Conservation (phyloP, 2,888 invertebrate genomes). For the Unio delphinus region DNA sequence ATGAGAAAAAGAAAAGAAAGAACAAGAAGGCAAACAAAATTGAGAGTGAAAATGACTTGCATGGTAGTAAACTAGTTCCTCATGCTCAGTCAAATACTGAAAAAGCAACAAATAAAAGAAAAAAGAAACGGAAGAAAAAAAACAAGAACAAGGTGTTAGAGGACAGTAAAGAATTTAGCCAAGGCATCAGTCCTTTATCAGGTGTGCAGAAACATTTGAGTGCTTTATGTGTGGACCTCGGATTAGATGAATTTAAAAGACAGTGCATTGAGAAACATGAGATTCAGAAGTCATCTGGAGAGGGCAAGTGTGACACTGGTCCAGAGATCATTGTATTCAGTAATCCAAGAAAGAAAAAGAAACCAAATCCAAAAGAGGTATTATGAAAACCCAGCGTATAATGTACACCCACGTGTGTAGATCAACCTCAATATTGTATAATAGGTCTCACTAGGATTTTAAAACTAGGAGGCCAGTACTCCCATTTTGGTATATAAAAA, state of each 20-base stretch:
- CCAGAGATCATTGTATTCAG: too few species aligned
- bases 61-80: too few species aligned
- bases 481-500: too few species aligned
- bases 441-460: too few species aligned
- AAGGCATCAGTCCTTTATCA: background rate
- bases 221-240: conserved; percentile 20
- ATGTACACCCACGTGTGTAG: too few species aligned
- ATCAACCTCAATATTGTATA: too few species aligned
- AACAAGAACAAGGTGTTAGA: background rate
- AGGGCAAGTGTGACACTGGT: too few species aligned
- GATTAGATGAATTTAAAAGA: conserved; percentile 20
- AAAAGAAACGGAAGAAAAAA: conserved; percentile 8
- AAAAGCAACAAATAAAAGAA: background rate
- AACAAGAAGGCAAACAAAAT: conserved; percentile 7
- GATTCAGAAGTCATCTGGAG: background rate
- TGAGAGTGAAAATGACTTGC: background rate
- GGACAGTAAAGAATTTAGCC: background rate
- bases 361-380: too few species aligned
- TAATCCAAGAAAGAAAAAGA: too few species aligned
- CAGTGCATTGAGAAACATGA: conserved; percentile 10
- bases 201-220: conserved; percentile 16
- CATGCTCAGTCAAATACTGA: too few species aligned
- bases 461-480: too few species aligned
- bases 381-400: too few species aligned
- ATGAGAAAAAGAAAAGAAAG: conserved; percentile 13